Evolutionary conservation across 2,888 invertebrate species (phyloP).

Genomic region (Caenorhabditis imperialis): DNA sequence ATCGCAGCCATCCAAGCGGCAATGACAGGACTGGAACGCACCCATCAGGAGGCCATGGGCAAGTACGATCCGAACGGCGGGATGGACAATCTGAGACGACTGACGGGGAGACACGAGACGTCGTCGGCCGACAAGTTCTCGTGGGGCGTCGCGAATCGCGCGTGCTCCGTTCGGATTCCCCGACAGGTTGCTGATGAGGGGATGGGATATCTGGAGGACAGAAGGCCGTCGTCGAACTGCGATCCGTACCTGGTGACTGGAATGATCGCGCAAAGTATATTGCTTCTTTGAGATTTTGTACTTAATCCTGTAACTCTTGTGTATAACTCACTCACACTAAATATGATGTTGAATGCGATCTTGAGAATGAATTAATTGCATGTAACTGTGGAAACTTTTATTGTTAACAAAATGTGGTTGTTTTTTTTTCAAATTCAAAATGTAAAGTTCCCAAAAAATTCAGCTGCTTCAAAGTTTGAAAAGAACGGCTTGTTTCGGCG

Average conservation of each 20-base stretch:
- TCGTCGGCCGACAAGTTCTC: conserved; percentile 93
- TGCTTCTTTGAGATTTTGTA: conserved; percentile 20
- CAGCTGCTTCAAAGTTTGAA: conserved; percentile 60
- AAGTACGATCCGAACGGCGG: conserved; percentile 85
- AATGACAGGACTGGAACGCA: conserved; percentile 27
- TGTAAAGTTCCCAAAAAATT: no score
- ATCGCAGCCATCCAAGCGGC: conserved; percentile 60
- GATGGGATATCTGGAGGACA: conserved; percentile 73
- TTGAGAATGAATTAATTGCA: no score
- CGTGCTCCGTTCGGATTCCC: conserved; percentile 74
- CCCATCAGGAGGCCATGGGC: conserved; percentile 45
- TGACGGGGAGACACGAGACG: conserved; percentile 96
- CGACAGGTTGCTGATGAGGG: conserved; percentile 70
- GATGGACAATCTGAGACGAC: conserved; percentile 92
- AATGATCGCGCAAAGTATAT: conserved; percentile 57
- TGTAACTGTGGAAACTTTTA: no score
- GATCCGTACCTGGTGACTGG: conserved; percentile 69
- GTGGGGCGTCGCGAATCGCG: conserved; percentile 76
- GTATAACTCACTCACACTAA: no score
- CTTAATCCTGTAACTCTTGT: no score
- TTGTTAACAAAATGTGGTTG: no score
- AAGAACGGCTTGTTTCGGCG: conserved; percentile 62
- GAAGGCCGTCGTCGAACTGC: conserved; percentile 75
- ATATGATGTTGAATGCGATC: no score
- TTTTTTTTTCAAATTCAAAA: no score